Percentiles rank a stretch among this genome's conserved stretches.
These are phyloP conservation scores for Adelges cooleyi DNA, from an alignment of 1,140 invertebrate genomes.

Conservation along the genomic window DNA sequence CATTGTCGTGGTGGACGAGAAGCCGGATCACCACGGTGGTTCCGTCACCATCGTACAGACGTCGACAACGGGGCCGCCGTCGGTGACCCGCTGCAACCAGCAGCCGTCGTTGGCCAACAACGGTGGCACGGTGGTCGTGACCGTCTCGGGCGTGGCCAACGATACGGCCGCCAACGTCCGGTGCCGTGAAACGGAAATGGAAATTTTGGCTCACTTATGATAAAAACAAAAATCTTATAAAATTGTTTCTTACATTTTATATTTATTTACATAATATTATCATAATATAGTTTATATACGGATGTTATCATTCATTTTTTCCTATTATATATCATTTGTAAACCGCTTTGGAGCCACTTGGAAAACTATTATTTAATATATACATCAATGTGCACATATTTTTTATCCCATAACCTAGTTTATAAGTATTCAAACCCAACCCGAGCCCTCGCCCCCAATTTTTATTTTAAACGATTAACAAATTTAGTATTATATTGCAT, in stretches of 20 bases:
- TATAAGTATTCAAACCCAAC: no score
- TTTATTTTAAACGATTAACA: no score
- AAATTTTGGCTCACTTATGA: slow-evolving; percentile 47
- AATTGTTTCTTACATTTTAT: background rate
- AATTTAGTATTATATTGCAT: no score
- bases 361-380: no score
- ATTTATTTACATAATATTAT: background rate
- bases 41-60: slow-evolving; percentile 35
- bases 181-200: slow-evolving; percentile 40
- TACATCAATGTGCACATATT: no score
- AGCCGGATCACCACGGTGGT: background rate
- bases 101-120: slow-evolving; percentile 48
- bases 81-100: slow-evolving; percentile 50
- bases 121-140: slow-evolving; percentile 39
- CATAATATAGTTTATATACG: background rate
- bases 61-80: slow-evolving; percentile 37
- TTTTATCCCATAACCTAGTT: no score
- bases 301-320: background rate
- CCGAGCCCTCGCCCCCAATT: no score
- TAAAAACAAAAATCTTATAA: background rate
- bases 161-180: slow-evolving; percentile 10
- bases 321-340: no score
- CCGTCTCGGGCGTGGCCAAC: slow-evolving; percentile 43
- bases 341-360: no score
- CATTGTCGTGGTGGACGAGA: background rate